Percentiles rank a stretch among this genome's conserved stretches.
These are phyloP conservation scores for Chaetogeoica ovagalla DNA, from an alignment of 2,888 invertebrate genomes.

Conservation along the genomic window DNA sequence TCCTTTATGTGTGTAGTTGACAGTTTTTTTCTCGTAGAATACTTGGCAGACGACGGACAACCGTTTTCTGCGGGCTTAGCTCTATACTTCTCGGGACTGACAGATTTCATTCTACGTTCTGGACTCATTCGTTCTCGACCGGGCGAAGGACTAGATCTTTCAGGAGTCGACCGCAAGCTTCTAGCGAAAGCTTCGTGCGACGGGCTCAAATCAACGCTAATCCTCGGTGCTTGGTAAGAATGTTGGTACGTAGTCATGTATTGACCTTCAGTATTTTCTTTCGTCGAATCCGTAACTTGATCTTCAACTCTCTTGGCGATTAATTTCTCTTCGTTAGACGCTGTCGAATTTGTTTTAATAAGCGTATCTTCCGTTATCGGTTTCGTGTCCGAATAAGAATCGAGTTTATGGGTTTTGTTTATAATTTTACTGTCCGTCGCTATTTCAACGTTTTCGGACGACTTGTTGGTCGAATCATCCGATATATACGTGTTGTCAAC, in stretches of 20 bases:
- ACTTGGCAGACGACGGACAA: conserved; percentile 29
- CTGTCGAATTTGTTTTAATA: neutral
- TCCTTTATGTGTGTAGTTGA: conserved; percentile 58
- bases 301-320: conserved; percentile 54
- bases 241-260: conserved; percentile 68
- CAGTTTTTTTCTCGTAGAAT: conserved; percentile 55
- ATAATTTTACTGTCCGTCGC: conserved; percentile 60
- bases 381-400: conserved; percentile 58
- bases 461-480: conserved; percentile 1
- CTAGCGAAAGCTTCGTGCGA: conserved; percentile 77
- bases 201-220: conserved; percentile 70
- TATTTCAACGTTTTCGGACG: neutral
- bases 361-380: conserved; percentile 1
- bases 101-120: conserved; percentile 59
- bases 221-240: conserved; percentile 64
- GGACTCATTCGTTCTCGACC: conserved; percentile 54
- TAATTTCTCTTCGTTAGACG: conserved; percentile 55
- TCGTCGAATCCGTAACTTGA: conserved; percentile 55
- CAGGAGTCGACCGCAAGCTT: conserved; percentile 68
- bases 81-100: conserved; percentile 56
- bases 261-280: conserved; percentile 58
- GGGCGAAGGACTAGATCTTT: conserved; percentile 60
- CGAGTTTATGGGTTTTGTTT: conserved; percentile 69
- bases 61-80: conserved; percentile 55
- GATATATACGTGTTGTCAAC: neutral